Evolutionary conservation across 1,140 invertebrate genomes (phyloP).

Genomic region (Euwallacea similis): DNA sequence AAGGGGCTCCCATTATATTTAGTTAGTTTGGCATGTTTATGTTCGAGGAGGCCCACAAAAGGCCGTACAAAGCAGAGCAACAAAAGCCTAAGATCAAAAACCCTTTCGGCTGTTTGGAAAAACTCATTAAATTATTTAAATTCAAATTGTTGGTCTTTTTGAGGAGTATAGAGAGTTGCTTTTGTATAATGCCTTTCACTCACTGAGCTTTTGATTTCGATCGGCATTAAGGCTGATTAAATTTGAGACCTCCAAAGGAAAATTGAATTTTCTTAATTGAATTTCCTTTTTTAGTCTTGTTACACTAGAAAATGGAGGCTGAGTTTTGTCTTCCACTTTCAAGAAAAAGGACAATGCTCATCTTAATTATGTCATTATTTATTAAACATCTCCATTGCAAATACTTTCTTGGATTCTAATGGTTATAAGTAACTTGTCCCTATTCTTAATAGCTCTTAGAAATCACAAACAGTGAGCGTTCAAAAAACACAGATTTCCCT

Average conservation of each 20-base stretch:
- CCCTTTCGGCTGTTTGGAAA: constrained; percentile 39
- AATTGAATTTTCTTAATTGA: constrained; percentile 18
- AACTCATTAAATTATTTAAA: constrained; percentile 44
- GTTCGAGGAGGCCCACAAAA: constrained; percentile 23
- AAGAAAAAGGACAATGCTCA: background rate
- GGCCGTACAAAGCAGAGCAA: constrained; percentile 24
- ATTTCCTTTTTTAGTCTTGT: background rate
- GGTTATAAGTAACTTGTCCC: no score
- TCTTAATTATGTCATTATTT: no score
- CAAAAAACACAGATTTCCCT: no score
- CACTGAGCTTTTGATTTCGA: constrained; percentile 8
- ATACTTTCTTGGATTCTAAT: no score
- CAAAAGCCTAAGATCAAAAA: constrained; percentile 35
- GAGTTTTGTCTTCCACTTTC: background rate
- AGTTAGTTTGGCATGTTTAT: constrained; percentile 33
- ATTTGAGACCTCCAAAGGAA: constrained; percentile 5
- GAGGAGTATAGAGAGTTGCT: background rate
- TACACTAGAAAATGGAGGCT: background rate
- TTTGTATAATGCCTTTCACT: background rate
- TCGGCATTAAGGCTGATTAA: constrained; percentile 6
- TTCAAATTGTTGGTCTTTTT: constrained; percentile 33
- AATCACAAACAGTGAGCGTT: no score
- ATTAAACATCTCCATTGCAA: no score
- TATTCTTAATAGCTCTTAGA: no score
- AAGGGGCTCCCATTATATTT: constrained; percentile 30